Conservation (phyloP, 2,797 vertebrate genomes). For the Dendrocincla tyrannina region DNA sequence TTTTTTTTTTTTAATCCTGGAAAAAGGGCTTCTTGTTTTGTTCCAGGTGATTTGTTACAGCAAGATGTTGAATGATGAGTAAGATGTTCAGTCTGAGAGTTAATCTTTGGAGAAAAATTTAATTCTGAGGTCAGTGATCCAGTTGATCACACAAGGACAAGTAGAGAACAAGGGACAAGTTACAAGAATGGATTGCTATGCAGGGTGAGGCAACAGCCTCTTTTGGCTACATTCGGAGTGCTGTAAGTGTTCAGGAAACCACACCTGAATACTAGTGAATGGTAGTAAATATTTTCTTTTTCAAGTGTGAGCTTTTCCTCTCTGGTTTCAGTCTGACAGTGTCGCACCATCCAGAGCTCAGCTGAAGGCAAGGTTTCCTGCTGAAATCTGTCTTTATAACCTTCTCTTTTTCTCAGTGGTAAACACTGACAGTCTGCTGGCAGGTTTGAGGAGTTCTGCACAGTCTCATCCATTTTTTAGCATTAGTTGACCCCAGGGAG, state of each 20-base stretch:
- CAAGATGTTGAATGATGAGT: neutral
- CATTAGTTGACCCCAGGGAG: neutral
- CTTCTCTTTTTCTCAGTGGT: neutral
- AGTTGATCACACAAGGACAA: neutral
- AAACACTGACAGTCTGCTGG: neutral
- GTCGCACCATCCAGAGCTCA: neutral
- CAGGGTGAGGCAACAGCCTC: neutral
- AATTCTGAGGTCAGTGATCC: neutral
- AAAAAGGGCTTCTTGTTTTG: neutral
- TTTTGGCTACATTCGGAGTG: neutral
- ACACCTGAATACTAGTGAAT: neutral
- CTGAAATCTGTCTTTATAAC: neutral
- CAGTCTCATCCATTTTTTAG: rapidly evolving
- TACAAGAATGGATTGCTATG: rapidly evolving
- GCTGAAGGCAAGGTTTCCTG: neutral
- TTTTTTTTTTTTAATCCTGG: no score
- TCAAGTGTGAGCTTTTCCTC: neutral
- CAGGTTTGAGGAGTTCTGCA: neutral
- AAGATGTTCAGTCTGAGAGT: neutral
- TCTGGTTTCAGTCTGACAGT: neutral
- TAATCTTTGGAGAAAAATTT: neutral
- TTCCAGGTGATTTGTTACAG: neutral
- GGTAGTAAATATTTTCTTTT: neutral
- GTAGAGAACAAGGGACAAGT: neutral
- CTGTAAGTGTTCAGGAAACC: neutral